These are phyloP conservation scores for Paratrypauchen microcephalus DNA, from an alignment of 2,797 vertebrate genomes.

Conservation along the genomic window DNA sequence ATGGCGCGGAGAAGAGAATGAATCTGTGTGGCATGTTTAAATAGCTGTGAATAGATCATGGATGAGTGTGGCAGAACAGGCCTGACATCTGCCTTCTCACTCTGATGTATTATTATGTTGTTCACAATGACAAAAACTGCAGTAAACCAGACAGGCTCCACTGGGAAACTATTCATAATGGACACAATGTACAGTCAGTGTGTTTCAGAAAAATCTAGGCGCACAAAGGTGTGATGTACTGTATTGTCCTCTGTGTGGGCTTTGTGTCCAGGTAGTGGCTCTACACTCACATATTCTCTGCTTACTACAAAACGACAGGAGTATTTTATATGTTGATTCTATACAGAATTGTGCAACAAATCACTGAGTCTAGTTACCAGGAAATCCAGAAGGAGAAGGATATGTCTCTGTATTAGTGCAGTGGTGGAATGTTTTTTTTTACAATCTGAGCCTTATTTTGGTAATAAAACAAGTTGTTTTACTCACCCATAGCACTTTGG, in stretches of 20 bases:
- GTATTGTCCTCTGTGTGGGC: conserved; percentile 5
- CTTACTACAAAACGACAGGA: background rate
- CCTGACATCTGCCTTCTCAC: conserved; percentile 17
- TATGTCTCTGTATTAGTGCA: no score
- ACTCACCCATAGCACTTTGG: no score
- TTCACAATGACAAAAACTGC: conserved; percentile 14
- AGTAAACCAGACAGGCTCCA: background rate
- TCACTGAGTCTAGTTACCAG: no score
- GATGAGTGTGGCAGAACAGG: conserved; percentile 4
- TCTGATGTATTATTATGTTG: conserved; percentile 13
- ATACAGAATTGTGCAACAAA: background rate
- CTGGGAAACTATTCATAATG: conserved; percentile 1
- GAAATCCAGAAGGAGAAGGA: no score
- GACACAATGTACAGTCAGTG: conserved; percentile 8
- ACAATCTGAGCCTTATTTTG: no score
- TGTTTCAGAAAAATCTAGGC: background rate
- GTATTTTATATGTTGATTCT: background rate
- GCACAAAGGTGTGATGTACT: background rate
- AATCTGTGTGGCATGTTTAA: conserved; percentile 41
- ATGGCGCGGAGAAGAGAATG: conserved; percentile 47
- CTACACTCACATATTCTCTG: background rate
- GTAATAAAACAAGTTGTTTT: no score
- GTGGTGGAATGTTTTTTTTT: no score
- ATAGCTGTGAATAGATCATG: conserved; percentile 27
- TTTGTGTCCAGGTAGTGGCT: background rate